Evolutionary conservation across 2,797 vertebrate genomes (phyloP), one percentile per base, ranked within the genome.

Genomic region (Tinamus major): DNA sequence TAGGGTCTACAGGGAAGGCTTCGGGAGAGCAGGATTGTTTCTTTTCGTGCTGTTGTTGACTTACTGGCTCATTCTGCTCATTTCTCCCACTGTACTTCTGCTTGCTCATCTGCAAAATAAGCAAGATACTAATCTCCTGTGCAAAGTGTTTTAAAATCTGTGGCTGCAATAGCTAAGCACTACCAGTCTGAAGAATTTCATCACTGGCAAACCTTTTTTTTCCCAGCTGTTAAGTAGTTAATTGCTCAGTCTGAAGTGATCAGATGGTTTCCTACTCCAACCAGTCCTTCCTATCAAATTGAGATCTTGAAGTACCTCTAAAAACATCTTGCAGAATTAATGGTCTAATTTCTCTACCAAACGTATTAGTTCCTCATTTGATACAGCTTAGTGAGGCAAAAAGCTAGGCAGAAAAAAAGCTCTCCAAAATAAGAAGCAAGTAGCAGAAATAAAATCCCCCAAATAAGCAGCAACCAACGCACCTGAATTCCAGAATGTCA

Each of bases 151-250:
- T 92, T 84, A 92, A 83, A 93, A 84, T 33, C 77, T 92, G 85
- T 63, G 91, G 85, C 78, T 74, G 80, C 84, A 93, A 94, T 68
- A 90, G 89, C 91, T 84, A 88, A 91, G 48, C 55, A 78, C 71
- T 65, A 70, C 85, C 24, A 31, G 56, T 86, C 74, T 82, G 74
- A 94, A 95, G 87, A 93, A 93, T 92, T 81, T 29, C 95, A 95
- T 65, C 61, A 4, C 92, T 85, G 0, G 27, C 83, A 31, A 90
- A 92, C 65, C 88, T 85, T 92, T 93, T 53, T 94, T 95, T 94
- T 95, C 94, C 95, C 95, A 96, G 95, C 80, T 94, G 95, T 95
- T 96, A 94, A 94, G 94, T 94, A 96, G 95, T 95, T 96, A 96
- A 96, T 94, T 95, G 95, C 87, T 94, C 41, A 27, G 26, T 84